Evolutionary conservation across 2,113 vertebrate species (phyloP).

Genomic region (Leptodactylus fuscus): DNA sequence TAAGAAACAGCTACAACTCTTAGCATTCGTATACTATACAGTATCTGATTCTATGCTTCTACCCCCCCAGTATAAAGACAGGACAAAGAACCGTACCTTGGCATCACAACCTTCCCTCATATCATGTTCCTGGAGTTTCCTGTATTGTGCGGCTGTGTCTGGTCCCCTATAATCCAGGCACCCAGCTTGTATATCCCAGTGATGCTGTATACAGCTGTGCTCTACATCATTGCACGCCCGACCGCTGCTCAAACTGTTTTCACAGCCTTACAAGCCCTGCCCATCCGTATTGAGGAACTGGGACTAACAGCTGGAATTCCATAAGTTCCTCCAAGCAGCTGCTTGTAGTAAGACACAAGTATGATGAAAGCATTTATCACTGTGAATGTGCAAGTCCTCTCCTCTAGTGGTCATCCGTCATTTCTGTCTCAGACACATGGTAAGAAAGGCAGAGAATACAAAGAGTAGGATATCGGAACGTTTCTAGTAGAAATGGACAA

Average conservation of each 20-base stretch:
- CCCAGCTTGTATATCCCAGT: constrained; percentile 76
- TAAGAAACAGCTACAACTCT: neutral
- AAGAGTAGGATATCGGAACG: neutral
- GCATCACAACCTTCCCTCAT: constrained; percentile 73
- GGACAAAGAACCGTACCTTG: constrained; percentile 63
- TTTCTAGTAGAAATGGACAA: neutral
- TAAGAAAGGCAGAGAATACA: neutral
- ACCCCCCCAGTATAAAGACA: neutral
- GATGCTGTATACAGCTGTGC: constrained; percentile 70
- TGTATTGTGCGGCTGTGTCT: neutral
- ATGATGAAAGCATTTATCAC: constrained; percentile 21
- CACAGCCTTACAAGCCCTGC: constrained; percentile 74
- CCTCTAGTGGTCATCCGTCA: neutral
- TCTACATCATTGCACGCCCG: constrained; percentile 76
- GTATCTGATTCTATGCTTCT: neutral
- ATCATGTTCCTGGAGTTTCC: constrained; percentile 70
- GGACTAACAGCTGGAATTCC: constrained; percentile 81
- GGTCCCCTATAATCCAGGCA: constrained; percentile 67
- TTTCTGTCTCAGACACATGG: too few species aligned
- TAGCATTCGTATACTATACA: neutral
- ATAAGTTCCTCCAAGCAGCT: constrained; percentile 73
- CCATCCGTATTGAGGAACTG: constrained; percentile 73
- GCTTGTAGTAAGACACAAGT: constrained; percentile 57
- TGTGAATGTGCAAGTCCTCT: neutral
- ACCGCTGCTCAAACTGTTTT: constrained; percentile 75